Percentiles rank a stretch among this genome's conserved stretches.
phyloP scores from a whole-genome alignment of 2,888 invertebrate species.

The Tubiluchus corallicola region DNA sequence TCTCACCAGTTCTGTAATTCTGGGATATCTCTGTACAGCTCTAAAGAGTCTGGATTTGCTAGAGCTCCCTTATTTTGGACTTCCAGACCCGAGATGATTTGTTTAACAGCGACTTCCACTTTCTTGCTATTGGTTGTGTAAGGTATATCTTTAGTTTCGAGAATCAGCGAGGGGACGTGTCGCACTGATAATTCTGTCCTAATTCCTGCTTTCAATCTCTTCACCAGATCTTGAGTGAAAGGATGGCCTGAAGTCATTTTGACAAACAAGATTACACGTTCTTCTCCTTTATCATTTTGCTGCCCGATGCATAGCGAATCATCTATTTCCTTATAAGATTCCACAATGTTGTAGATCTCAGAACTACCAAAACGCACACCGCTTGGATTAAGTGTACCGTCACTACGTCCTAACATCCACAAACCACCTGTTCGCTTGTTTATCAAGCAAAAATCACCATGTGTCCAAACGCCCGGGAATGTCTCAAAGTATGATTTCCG shows the following conservation, averaged over 20 bases:
- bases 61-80: constrained; percentile 34
- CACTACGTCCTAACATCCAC: constrained; percentile 38
- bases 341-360: constrained; percentile 39
- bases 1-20: constrained; percentile 22
- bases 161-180: constrained; percentile 36
- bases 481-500: constrained; percentile 33
- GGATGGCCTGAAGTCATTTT: constrained; percentile 27
- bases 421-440: constrained; percentile 35
- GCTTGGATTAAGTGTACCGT: constrained; percentile 38
- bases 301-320: constrained; percentile 38
- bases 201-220: constrained; percentile 29
- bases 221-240: constrained; percentile 28
- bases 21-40: constrained; percentile 28
- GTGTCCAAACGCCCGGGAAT: constrained; percentile 35
- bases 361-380: constrained; percentile 40
- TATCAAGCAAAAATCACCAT: constrained; percentile 36
- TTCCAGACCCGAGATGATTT: constrained; percentile 31
- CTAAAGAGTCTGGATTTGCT: constrained; percentile 33
- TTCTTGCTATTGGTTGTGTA: constrained; percentile 40
- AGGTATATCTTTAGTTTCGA: constrained; percentile 34
- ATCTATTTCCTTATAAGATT: constrained; percentile 33
- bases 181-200: constrained; percentile 32
- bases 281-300: constrained; percentile 30
- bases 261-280: constrained; percentile 37
- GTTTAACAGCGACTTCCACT: constrained; percentile 37